Evolutionary conservation across 37 sponge, comb jelly and placozoan species (phyloP), one percentile per base, ranked within the genome.

Genomic region (Tethya wilhelma): DNA sequence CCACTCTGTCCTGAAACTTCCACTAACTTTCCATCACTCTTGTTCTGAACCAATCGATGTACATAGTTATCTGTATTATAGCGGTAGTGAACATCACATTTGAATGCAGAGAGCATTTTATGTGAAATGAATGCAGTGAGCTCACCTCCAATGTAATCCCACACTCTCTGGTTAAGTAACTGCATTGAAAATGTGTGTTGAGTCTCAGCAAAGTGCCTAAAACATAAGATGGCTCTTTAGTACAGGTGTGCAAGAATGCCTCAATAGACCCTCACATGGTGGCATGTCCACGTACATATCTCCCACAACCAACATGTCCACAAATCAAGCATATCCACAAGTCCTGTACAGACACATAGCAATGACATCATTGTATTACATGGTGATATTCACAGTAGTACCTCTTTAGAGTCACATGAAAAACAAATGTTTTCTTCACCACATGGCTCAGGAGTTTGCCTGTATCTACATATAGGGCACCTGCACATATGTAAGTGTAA

Each of bases 261-360:
- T 36, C 20, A 28, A 26, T 31, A 8, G 7, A 1, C 14, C 45
- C 92, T 68, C 43, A 94, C 95, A 22, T 78, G 59, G 80, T 62
- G 56, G 98, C 96, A 64, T 97, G 98, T 23, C 92, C 90, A 28
- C 87, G 85, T 29, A 73, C 71, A 32, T 97, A 97, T 66, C 99
- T 85, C 0, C 99, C 99, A 91, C 99, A 98, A 6, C 99, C 99
- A 33, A 98, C 85, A 71, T 93, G 67, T 0, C 99, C 99, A 91
- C 99, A 98, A 25, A 98, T 87, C 1, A 98, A 79, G 59, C 99
- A 98, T 12, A 98, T 91, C 98, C 98, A 98, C 60, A 98, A 44
- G 56, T 90, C 87, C 93, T 98, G 53, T 14, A 45, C 25, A 79
- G 44, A 64, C 56, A 67, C 34, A 64, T 43, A 28, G 3, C 22